Evolutionary conservation across 35 echinoderm and acorn worm species (phyloP).

Genomic region (Eucidaris tribuloides): DNA sequence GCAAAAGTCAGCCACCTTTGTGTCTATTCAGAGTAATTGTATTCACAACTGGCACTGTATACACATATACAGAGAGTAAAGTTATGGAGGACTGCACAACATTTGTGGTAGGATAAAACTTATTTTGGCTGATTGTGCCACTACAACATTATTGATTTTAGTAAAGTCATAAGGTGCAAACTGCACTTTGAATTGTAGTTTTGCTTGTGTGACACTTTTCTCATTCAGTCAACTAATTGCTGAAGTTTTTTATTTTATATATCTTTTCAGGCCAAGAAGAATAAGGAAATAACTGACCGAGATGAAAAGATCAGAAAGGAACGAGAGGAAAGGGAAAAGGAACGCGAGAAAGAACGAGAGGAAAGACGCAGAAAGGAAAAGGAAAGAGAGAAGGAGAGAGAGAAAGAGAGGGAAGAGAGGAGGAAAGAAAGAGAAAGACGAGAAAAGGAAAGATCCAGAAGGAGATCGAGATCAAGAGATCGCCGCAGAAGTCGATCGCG

Average conservation of each 20-base stretch:
- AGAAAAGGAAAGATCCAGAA: conserved; percentile 24
- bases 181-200: background rate
- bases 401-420: conserved; percentile 62
- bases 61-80: too few species aligned
- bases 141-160: background rate
- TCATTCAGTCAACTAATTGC: background rate
- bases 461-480: conserved; percentile 40
- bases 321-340: conserved; percentile 83
- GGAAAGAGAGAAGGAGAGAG: conserved; percentile 69
- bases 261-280: conserved; percentile 43
- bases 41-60: too few species aligned
- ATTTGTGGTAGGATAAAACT: background rate
- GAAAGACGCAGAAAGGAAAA: conserved; percentile 43
- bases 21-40: too few species aligned
- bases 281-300: conserved; percentile 43
- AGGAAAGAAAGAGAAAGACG: conserved; percentile 37
- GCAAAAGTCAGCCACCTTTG: too few species aligned
- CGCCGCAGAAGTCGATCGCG: background rate
- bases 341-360: conserved; percentile 75
- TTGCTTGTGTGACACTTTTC: background rate
- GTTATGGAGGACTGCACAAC: too few species aligned
- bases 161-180: background rate
- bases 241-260: background rate
- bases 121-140: background rate
- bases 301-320: conserved; percentile 67